Base-by-base conservation (phyloP, 2,888 invertebrate genomes). In the Pseudococcus jackbeardsleyi region DNA sequence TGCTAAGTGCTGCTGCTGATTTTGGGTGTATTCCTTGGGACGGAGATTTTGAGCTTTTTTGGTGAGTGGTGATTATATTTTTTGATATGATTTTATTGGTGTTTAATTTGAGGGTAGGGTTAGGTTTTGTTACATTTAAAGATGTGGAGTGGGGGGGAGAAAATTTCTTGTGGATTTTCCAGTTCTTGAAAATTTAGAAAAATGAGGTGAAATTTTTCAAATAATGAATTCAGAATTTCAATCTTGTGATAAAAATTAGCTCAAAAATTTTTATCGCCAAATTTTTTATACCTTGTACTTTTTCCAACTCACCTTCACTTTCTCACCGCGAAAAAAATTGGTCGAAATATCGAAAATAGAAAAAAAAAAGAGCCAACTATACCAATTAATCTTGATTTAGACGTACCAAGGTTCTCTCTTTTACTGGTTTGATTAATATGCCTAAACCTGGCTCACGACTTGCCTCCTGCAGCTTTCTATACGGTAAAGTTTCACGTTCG, bases 391-490 rank as follows among this genome's bases (percentile, higher is more conserved):
- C 72, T 72, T 19, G 33, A 72, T 39, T 72, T 72, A 72, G 72
- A 19, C 72, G 72, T 72, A 72, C 72, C 72, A 72, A 72, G 72
- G 72, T 72, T 72, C 64, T 72, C 72, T 26, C 72, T 72, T 72
- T 33, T 72, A 17, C 72, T 33, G 33, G 72, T 72, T 82, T 82
- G 33, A 82, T 42, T 82, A 42, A 46, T 33, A 42, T 46, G 19
- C 46, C 19, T 46, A 46, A 82, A 46, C 39, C 19, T 46, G 17
- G 46, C 79, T 82, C 79, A 82, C 79, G 79, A 82, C 46, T 46
- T 82, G 46, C 79, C 79, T 82, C 79, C 79, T 82, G 79, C 46
- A 46, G 79, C 39, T 77, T 82, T 72, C 72, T 72, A 26, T 39
- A 33, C 26, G 72, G 72, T 72, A 72, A 33, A 72, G 33, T 72